Base-by-base conservation (phyloP, 2,888 invertebrate species). In the Catocala nupta region DNA sequence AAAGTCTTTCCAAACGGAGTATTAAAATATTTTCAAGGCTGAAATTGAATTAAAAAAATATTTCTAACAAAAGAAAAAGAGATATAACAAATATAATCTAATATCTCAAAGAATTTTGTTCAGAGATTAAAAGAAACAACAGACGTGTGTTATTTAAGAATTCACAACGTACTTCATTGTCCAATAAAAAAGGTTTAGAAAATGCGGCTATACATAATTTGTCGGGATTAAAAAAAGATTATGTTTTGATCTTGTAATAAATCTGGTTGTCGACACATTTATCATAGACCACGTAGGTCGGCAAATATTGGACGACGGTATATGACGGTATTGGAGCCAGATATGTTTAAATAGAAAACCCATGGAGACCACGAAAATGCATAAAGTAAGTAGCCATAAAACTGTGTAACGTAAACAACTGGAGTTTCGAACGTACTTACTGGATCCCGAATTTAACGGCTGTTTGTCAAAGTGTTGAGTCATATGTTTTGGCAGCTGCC, bases 401-500 rank as follows among this genome's bases (percentile, higher is more conserved):
- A 50, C 55, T 51, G n/a, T 5, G 34, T 10, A 50, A 51, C 51
- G 52, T 69, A 71, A 68, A 70, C 60, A 59, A 55, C 59, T 59
- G 54, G 68, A 61, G 70, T 61, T 52, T 47, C 53, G 52, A 12
- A 55, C 53, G 56, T 63, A 67, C 59, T 70, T 50, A 73, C 49
- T 60, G 50, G 33, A 65, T 63, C 58, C 56, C 65, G 58, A 34
- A 56, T 67, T 71, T 58, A 69, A 61, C 47, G 55, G 45, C 44
- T 63, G 57, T 75, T 70, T 73, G 73, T 77, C 71, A 78, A 69
- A 56, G 49, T 43, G 50, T 56, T 62, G 73, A 75, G 56, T 72
- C 62, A 65, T 65, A 47, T 65, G 68, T 71, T 77, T 78, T 81
- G 75, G 75, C 75, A 81, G 71, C 72, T 69, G 71, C 63, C 65